phyloP scores from a whole-genome alignment of 2,888 invertebrate species.

The Hyposoter didymator region DNA sequence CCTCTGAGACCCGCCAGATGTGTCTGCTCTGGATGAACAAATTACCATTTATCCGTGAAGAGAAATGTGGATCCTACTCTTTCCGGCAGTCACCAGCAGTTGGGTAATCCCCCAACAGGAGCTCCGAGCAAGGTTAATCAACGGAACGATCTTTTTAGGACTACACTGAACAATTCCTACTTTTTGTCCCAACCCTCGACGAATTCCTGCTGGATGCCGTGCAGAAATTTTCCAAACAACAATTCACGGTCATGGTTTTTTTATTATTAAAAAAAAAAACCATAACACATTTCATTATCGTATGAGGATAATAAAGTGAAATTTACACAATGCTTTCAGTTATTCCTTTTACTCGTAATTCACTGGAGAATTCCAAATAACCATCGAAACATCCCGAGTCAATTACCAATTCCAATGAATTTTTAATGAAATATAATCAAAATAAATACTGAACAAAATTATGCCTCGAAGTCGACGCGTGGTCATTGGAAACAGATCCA shows the following conservation, averaged over 20 bases:
- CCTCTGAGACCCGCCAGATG: constrained; percentile 42
- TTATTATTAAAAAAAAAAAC: background rate
- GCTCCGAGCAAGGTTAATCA: constrained; percentile 52
- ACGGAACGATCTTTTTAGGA: constrained; percentile 47
- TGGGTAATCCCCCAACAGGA: constrained; percentile 31
- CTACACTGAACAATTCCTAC: constrained; percentile 22
- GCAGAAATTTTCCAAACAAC: background rate
- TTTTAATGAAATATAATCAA: background rate
- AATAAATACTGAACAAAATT: background rate
- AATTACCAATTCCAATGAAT: background rate
- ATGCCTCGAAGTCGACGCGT: background rate
- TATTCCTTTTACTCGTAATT: background rate
- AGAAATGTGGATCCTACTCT: constrained; percentile 29
- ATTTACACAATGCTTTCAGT: background rate
- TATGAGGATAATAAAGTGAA: background rate
- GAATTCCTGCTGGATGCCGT: background rate
- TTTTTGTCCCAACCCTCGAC: constrained; percentile 31
- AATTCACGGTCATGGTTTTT: background rate
- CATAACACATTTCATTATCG: background rate
- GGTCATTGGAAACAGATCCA: background rate
- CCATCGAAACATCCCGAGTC: background rate
- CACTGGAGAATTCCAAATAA: background rate
- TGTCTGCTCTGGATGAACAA: constrained; percentile 45
- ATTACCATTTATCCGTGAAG: constrained; percentile 48
- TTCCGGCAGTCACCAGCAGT: constrained; percentile 21